phyloP scores from a whole-genome alignment of 2,113 vertebrate genomes.

The Coryphaenoides rupestris region DNA sequence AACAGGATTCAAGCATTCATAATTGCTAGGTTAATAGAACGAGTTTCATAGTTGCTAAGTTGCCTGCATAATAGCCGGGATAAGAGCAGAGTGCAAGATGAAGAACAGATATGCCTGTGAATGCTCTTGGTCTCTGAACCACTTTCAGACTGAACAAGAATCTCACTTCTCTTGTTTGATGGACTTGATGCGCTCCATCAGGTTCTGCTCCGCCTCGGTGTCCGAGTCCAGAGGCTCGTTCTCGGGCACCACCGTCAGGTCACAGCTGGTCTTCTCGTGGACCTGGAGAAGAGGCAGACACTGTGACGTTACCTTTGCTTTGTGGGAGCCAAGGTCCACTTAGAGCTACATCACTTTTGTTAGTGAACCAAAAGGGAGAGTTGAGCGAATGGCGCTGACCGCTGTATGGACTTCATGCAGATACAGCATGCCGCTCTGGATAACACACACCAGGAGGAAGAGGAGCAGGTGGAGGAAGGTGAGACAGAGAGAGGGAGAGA shows the following conservation, averaged over 20 bases:
- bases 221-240: constrained; percentile 78
- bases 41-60: too few relatives aligned
- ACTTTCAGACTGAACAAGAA: background rate
- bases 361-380: constrained; percentile 40
- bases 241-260: constrained; percentile 75
- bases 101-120: background rate
- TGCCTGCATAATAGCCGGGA: too few relatives aligned
- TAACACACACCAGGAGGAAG: background rate
- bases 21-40: too few relatives aligned
- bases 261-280: constrained; percentile 59
- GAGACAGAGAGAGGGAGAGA: background rate
- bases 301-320: background rate
- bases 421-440: constrained; percentile 11
- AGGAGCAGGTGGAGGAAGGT: constrained; percentile 3
- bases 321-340: constrained; percentile 12
- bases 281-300: constrained; percentile 51
- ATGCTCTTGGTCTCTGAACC: background rate
- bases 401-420: constrained; percentile 46
- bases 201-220: constrained; percentile 78
- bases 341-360: constrained; percentile 35
- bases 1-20: too few relatives aligned
- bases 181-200: constrained; percentile 88
- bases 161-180: constrained; percentile 96
- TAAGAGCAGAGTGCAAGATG: too few relatives aligned
- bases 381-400: constrained; percentile 23